Percentiles rank a stretch among this genome's conserved stretches.
These are phyloP conservation scores for Progne subis DNA, from an alignment of 2,113 vertebrate genomes.

Conservation along the genomic window DNA sequence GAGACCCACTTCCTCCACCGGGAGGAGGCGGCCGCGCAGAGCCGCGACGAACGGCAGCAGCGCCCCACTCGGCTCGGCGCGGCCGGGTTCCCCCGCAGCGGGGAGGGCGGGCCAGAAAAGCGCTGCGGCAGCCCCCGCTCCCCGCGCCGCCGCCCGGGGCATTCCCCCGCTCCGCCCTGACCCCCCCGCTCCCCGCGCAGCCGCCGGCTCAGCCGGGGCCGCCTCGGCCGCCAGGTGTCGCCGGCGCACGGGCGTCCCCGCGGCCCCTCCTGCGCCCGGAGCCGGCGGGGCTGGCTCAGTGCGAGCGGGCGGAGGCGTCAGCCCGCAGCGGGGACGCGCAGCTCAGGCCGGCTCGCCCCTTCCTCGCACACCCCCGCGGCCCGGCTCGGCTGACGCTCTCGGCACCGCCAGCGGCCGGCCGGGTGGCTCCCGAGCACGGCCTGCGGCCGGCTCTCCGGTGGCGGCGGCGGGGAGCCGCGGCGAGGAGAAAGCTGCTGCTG, in stretches of 20 bases:
- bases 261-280: too few relatives aligned
- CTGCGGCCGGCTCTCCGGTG: neutral
- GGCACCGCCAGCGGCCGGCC: neutral
- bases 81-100: neutral
- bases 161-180: neutral
- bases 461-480: neutral
- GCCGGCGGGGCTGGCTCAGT: too few relatives aligned
- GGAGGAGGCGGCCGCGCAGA: neutral
- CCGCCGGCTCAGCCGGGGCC: neutral
- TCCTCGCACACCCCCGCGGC: neutral
- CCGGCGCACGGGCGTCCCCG: too few relatives aligned
- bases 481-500: neutral
- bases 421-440: neutral
- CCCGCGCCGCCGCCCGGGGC: neutral
- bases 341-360: neutral
- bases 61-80: neutral
- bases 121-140: neutral
- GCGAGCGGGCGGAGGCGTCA: neutral
- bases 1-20: neutral
- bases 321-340: neutral
- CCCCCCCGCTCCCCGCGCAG: neutral
- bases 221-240: neutral
- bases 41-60: neutral
- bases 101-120: neutral
- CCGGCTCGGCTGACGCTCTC: neutral